phyloP scores from a whole-genome alignment of 2,797 vertebrate species.

The Cygnus olor region DNA sequence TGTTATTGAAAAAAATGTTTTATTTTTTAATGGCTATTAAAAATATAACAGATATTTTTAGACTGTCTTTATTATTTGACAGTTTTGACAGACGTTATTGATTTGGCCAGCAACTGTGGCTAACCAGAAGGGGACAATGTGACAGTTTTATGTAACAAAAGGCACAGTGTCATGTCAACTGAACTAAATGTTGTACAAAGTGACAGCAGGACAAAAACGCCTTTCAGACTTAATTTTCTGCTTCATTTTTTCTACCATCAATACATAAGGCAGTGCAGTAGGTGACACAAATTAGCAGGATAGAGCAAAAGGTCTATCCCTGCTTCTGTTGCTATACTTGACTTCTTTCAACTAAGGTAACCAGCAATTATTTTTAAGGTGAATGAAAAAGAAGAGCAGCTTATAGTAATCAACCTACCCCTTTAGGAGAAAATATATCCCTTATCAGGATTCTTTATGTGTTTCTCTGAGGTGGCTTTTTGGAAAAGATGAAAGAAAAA shows the following conservation, averaged over 20 bases:
- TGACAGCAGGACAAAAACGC: constrained; percentile 85
- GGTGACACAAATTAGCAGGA: constrained; percentile 83
- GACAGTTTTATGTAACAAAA: constrained; percentile 87
- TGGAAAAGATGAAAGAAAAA: constrained; percentile 81
- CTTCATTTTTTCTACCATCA: constrained; percentile 84
- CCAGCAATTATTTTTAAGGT: constrained; percentile 75
- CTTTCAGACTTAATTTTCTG: constrained; percentile 88
- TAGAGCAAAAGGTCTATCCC: constrained; percentile 73
- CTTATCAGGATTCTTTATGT: constrained; percentile 82
- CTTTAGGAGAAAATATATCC: constrained; percentile 80
- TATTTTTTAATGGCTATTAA: constrained; percentile 54
- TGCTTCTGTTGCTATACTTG: constrained; percentile 76
- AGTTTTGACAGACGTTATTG: constrained; percentile 84
- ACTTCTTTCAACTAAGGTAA: constrained; percentile 78
- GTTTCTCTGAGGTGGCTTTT: constrained; percentile 80
- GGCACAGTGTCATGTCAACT: constrained; percentile 84
- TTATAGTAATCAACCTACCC: constrained; percentile 78
- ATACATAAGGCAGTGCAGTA: constrained; percentile 79
- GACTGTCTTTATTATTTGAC: constrained; percentile 75
- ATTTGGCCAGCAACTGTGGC: constrained; percentile 80
- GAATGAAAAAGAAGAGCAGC: constrained; percentile 77
- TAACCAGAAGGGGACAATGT: constrained; percentile 84
- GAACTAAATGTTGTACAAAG: constrained; percentile 84
- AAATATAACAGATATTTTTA: constrained; percentile 72
- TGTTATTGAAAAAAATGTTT: constrained; percentile 1